Evolutionary conservation across 2,888 invertebrate genomes (phyloP).

Genomic region (Julus scandinavius): DNA sequence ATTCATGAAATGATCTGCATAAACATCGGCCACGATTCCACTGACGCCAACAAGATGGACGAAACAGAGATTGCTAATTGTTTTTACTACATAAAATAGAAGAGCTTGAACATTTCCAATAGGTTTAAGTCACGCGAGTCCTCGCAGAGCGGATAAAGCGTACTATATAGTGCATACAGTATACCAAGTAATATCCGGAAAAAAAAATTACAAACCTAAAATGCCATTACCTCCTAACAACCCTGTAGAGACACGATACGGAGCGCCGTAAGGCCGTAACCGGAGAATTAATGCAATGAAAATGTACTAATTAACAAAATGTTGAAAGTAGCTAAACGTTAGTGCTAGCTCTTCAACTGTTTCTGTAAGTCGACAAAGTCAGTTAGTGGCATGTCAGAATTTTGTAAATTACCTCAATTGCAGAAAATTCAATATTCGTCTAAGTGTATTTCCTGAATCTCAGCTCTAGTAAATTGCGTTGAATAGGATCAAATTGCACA

Average conservation of each 20-base stretch:
- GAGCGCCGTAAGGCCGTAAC: not conserved
- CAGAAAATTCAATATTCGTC: too few relatives aligned
- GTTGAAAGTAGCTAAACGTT: not conserved
- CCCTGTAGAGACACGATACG: not conserved
- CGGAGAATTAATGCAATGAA: not conserved
- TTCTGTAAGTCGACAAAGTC: not conserved
- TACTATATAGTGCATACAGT: not conserved
- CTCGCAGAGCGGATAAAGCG: not conserved
- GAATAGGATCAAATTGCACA: too few relatives aligned
- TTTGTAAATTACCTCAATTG: too few relatives aligned
- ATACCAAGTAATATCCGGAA: too few relatives aligned
- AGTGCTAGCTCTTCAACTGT: not conserved
- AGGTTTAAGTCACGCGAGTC: not conserved
- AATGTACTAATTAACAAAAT: not conserved
- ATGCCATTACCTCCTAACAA: not conserved
- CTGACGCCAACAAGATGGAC: constrained; percentile 23
- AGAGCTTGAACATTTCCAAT: not conserved
- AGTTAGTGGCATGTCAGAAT: not conserved
- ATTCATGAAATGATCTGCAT: constrained; percentile 19
- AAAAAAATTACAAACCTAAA: constrained; percentile 28
- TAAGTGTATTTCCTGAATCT: too few relatives aligned
- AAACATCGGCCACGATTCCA: not conserved
- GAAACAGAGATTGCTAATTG: constrained; percentile 34
- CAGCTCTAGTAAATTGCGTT: too few relatives aligned
- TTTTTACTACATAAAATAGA: not conserved